phyloP scores from a whole-genome alignment of 2,888 invertebrate species.

The Oscheius sp. region DNA sequence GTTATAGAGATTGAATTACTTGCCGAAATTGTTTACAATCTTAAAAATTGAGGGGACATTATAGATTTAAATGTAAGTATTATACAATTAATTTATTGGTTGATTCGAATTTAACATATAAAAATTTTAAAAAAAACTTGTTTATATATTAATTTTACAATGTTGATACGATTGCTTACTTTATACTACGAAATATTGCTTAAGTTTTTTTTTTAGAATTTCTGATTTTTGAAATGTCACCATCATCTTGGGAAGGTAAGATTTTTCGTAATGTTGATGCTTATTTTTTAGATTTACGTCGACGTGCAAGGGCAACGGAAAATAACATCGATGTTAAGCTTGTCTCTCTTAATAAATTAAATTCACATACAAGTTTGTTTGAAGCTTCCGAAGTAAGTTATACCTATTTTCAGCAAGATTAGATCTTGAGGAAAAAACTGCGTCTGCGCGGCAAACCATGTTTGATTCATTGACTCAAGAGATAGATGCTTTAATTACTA shows the following conservation, averaged over 20 bases:
- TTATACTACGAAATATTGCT: too few species aligned
- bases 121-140: too few species aligned
- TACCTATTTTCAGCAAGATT: constrained; percentile 13
- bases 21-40: too few species aligned
- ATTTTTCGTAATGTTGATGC: neutral
- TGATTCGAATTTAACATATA: too few species aligned
- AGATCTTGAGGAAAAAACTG: constrained; percentile 39
- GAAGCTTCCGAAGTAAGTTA: constrained; percentile 6
- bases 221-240: neutral
- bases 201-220: neutral
- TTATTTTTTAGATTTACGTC: constrained; percentile 82
- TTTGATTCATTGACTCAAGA: constrained; percentile 92
- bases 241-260: constrained; percentile 17
- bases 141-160: too few species aligned
- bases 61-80: too few species aligned
- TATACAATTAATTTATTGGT: too few species aligned
- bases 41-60: too few species aligned
- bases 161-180: too few species aligned
- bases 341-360: constrained; percentile 90
- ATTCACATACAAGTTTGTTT: constrained; percentile 39
- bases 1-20: too few species aligned
- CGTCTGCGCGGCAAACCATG: constrained; percentile 79
- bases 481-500: constrained; percentile 85
- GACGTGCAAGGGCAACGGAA: constrained; percentile 90
- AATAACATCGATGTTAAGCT: constrained; percentile 96